Percentiles rank a stretch among this genome's conserved stretches.
phyloP scores from a whole-genome alignment of 2,797 vertebrate species.

The Florisuga fusca region DNA sequence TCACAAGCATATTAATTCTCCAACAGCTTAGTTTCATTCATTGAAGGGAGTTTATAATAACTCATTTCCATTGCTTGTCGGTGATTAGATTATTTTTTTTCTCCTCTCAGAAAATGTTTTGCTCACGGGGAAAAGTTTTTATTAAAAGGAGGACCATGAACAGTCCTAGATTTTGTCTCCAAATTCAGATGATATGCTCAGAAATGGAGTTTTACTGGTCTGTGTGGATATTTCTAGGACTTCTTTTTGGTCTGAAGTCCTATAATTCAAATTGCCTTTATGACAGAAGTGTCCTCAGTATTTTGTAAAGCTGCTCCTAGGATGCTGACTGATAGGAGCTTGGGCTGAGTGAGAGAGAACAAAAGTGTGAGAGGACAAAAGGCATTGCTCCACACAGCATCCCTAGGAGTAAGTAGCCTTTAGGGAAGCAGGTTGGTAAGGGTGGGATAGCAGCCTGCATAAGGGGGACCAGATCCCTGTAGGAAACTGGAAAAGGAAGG shows the following conservation, averaged over 20 bases:
- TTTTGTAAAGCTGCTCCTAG: neutral
- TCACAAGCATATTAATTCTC: neutral
- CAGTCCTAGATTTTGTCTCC: neutral
- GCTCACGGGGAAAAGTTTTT: neutral
- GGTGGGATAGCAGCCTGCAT: neutral
- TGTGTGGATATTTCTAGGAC: neutral
- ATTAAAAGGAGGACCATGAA: neutral
- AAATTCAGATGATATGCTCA: neutral
- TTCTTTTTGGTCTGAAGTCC: neutral
- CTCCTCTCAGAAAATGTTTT: neutral
- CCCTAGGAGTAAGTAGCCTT: neutral
- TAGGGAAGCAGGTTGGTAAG: neutral
- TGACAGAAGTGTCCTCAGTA: fast-evolving
- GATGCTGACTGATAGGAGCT: neutral
- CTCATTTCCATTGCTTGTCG: neutral
- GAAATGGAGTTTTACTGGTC: neutral
- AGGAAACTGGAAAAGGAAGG: neutral
- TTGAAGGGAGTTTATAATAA: neutral
- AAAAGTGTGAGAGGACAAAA: neutral
- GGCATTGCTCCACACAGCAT: neutral
- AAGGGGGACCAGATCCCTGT: neutral
- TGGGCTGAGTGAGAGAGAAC: neutral
- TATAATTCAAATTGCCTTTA: neutral
- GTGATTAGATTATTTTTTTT: neutral
- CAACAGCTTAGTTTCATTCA: neutral